phyloP scores from a whole-genome alignment of 2,113 vertebrate species.

The Rallus limicola region DNA sequence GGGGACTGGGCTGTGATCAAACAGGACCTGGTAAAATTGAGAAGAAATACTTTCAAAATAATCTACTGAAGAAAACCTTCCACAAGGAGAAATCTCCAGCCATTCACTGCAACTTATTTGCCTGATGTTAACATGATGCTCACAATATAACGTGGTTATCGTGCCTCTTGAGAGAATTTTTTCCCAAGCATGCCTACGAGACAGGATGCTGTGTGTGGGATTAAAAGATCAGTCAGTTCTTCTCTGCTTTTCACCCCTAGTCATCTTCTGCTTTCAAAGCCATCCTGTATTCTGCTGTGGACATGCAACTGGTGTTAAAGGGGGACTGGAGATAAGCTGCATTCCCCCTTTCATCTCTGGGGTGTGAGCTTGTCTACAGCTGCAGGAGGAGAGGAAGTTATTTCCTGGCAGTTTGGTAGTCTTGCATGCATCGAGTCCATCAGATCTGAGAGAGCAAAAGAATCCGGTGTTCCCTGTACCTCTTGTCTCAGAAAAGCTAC shows the following conservation, averaged over 20 bases:
- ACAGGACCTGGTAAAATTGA: neutral
- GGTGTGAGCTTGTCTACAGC: neutral
- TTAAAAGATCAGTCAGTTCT: neutral
- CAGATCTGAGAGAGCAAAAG: neutral
- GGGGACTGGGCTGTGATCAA: neutral
- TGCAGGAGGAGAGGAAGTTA: neutral
- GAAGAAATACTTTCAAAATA: neutral
- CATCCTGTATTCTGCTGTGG: neutral
- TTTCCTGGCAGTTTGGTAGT: neutral
- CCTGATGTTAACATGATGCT: neutral
- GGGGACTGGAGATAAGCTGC: neutral
- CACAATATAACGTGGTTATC: accelerated
- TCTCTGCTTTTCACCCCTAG: neutral
- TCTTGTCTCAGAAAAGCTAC: neutral
- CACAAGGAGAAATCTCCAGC: neutral
- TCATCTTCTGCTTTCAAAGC: neutral
- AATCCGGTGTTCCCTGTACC: neutral
- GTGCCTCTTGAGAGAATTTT: neutral
- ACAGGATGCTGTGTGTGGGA: neutral
- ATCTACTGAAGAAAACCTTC: neutral
- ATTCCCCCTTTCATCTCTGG: conserved; percentile 1
- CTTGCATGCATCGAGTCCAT: neutral
- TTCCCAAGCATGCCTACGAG: neutral
- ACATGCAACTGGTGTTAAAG: neutral
- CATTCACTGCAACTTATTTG: neutral